These are phyloP conservation scores for Lucilia sericata DNA, from an alignment of 1,140 invertebrate species.

Conservation along the genomic window DNA sequence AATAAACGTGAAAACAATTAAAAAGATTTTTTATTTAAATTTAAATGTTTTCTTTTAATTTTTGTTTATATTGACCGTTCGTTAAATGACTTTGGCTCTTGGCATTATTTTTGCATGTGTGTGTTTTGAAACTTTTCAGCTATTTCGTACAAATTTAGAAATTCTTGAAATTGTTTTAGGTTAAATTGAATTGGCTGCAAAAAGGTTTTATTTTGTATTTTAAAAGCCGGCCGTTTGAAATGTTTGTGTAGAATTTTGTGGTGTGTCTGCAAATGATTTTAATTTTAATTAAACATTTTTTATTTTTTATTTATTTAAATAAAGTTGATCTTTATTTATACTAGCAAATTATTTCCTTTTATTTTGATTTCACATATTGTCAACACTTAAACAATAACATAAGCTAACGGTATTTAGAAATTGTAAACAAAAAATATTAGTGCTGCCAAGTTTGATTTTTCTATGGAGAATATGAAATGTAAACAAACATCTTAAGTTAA, in stretches of 20 bases:
- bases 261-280: not conserved
- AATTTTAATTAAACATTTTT: not conserved
- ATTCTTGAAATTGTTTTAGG: conserved; percentile 19
- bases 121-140: not conserved
- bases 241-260: not conserved
- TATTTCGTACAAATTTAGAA: conserved; percentile 24
- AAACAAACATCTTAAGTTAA: no score
- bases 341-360: no score
- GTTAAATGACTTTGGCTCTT: conserved; percentile 26
- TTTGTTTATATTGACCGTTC: conserved; percentile 16
- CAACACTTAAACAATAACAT: no score
- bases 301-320: no score
- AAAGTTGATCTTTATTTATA: no score
- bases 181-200: not conserved
- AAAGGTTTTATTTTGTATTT: not conserved
- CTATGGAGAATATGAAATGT: no score
- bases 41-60: conserved; percentile 3
- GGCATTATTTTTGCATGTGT: not conserved
- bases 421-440: no score
- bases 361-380: no score
- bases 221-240: not conserved
- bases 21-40: not conserved
- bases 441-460: no score
- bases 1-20: not conserved
- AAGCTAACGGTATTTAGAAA: no score